Base-by-base conservation (phyloP, 92 coral and sea anemone species). In the Actinostola sp. region DNA sequence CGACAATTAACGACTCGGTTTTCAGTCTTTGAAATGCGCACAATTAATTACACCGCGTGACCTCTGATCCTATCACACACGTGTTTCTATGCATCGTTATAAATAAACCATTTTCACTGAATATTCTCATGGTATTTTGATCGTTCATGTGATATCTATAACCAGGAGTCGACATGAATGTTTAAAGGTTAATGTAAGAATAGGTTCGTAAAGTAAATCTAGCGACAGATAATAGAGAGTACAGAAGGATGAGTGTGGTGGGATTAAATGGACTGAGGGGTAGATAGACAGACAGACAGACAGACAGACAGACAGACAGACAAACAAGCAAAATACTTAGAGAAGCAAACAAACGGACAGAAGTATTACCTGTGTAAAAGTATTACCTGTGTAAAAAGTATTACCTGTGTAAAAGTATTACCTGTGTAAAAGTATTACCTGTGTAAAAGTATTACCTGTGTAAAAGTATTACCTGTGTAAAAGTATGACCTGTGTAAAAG, bases 391-490 rank as follows among this genome's bases (percentile, higher is more conserved):
- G 96, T 76, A 77, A 95, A 95, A 33, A n/a, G n/a, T 54, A 30
- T 31, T 61, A 93, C 98, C 94, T 93, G 99, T 4, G 96, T 76
- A 77, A 95, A 95, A 33, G n/a, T 54, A 30, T 31, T 61, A 93
- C 98, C 94, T 93, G 99, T 4, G 96, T 76, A 77, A 95, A 95
- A 33, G n/a, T 54, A 30, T 31, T 61, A 93, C 98, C 94, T 93
- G 99, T 4, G 96, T 76, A 77, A 95, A 95, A 33, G n/a, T 54
- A 30, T 31, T 61, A 93, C 98, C 94, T 93, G 99, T 4, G 96
- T 76, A 77, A 95, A 95, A 33, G n/a, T 54, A 30, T 31, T 61
- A 93, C 98, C 94, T 93, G 99, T 4, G 96, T 76, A 77, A 95
- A 95, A 33, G n/a, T 54, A 30, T 31, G 53, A 93, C 98, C 94